Conservation (phyloP, 2,113 vertebrate genomes). For the Gnathonemus echidnorhynchus region DNA sequence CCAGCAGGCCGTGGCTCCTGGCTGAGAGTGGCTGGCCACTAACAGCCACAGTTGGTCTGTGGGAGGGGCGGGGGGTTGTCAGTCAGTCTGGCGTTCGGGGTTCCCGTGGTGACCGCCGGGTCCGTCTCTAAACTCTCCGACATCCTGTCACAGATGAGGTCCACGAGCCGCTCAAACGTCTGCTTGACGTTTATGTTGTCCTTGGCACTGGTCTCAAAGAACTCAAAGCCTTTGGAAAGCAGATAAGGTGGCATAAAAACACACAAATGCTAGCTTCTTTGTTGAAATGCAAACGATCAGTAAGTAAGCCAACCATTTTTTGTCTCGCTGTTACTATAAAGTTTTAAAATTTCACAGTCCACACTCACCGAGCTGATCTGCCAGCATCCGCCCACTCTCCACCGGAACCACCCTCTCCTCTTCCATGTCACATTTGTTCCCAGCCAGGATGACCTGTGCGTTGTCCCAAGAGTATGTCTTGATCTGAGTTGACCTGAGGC, state of each 20-base stretch:
- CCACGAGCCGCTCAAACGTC: slow-evolving; percentile 89
- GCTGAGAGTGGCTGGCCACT: slow-evolving; percentile 45
- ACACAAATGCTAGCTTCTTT: background rate
- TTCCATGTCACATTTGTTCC: slow-evolving; percentile 97
- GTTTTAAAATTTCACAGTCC: background rate
- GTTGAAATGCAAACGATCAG: background rate
- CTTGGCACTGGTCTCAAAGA: slow-evolving; percentile 96
- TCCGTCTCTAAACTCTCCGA: slow-evolving; percentile 86
- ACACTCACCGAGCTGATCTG: slow-evolving; percentile 87
- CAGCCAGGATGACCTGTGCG: slow-evolving; percentile 91
- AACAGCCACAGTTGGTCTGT: slow-evolving; percentile 85
- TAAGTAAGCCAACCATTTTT: background rate
- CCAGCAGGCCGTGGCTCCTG: slow-evolving; percentile 32
- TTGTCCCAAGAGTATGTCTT: slow-evolving; percentile 98
- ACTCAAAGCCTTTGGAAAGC: slow-evolving; percentile 83
- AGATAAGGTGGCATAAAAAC: slow-evolving; percentile 17
- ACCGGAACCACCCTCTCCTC: slow-evolving; percentile 86
- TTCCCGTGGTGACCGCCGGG: slow-evolving; percentile 72
- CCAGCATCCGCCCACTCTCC: slow-evolving; percentile 82
- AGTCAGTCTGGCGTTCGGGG: slow-evolving; percentile 79
- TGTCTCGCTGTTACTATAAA: background rate
- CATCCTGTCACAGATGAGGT: slow-evolving; percentile 98
- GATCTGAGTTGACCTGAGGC: slow-evolving; percentile 90
- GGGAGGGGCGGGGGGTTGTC: slow-evolving; percentile 79
- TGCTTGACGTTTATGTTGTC: slow-evolving; percentile 97